Conservation (phyloP, 2,888 invertebrate species). For the Acleris laterana region DNA sequence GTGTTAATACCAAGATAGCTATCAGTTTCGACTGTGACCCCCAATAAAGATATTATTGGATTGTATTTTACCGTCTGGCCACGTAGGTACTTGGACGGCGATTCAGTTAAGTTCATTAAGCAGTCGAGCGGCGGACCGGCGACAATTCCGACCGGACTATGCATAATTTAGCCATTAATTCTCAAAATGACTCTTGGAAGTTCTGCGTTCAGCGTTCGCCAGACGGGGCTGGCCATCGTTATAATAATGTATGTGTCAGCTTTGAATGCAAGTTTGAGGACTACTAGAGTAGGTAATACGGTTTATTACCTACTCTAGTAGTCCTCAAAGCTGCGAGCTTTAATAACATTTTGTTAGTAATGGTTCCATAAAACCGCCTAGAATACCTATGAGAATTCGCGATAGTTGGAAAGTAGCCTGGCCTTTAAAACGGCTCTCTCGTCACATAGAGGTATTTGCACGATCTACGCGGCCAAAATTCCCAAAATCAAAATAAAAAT, state of each 20-base stretch:
- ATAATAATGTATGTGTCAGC: constrained; percentile 63
- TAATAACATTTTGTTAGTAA: constrained; percentile 38
- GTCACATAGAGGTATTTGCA: background rate
- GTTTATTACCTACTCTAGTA: too few relatives aligned
- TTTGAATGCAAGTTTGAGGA: constrained; percentile 63
- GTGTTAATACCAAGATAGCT: constrained; percentile 24
- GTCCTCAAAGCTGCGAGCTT: constrained; percentile 41
- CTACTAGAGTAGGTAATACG: constrained; percentile 41
- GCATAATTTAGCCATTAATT: constrained; percentile 82
- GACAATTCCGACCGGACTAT: constrained; percentile 77
- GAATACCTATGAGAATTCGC: constrained; percentile 18
- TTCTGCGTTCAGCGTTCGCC: constrained; percentile 69
- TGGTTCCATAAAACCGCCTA: constrained; percentile 23
- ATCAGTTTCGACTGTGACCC: constrained; percentile 36
- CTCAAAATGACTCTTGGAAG: constrained; percentile 76
- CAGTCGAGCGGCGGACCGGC: constrained; percentile 67
- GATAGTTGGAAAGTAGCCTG: constrained; percentile 35
- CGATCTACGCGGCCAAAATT: too few relatives aligned
- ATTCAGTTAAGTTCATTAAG: constrained; percentile 69
- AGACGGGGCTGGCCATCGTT: constrained; percentile 69
- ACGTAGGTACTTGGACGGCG: constrained; percentile 58
- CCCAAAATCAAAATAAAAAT: too few relatives aligned
- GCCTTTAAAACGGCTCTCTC: constrained; percentile 35
- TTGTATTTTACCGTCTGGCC: constrained; percentile 57
- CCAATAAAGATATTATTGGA: constrained; percentile 55